Conservation (phyloP, 1,140 invertebrate genomes). For the Drosophila pachea region DNA sequence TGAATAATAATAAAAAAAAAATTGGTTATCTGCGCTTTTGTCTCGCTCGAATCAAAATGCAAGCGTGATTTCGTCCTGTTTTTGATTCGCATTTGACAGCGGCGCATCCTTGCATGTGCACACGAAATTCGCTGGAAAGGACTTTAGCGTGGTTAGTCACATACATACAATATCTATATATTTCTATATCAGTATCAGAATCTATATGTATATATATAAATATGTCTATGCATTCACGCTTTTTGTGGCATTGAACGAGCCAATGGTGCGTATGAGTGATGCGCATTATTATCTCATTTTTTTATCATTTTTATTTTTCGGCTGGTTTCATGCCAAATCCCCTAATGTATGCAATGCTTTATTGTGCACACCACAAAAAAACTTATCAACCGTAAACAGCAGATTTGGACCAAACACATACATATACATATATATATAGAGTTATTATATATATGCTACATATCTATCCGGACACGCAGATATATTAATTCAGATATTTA, state of each 20-base stretch:
- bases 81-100: conserved; percentile 42
- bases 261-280: conserved; percentile 59
- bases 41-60: conserved; percentile 18
- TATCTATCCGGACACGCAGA: no score
- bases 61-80: conserved; percentile 35
- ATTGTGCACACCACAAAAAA: conserved; percentile 35
- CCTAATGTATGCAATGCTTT: conserved; percentile 34
- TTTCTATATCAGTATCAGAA: no score
- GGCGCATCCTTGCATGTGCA: conserved; percentile 18
- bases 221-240: background rate
- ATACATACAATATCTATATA: no score
- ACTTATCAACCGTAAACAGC: conserved; percentile 32
- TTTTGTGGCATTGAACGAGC: conserved; percentile 14
- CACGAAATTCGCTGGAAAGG: background rate
- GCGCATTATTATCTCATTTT: conserved; percentile 30
- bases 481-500: background rate
- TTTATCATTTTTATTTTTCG: conserved; percentile 9
- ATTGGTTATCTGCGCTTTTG: conserved; percentile 38
- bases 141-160: no score
- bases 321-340: conserved; percentile 30
- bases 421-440: background rate
- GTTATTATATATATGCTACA: background rate
- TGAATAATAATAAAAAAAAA: conserved; percentile 26
- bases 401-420: conserved; percentile 28
- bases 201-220: no score